Conservation (phyloP, 2,113 vertebrate species). For the Caranx melampygus region DNA sequence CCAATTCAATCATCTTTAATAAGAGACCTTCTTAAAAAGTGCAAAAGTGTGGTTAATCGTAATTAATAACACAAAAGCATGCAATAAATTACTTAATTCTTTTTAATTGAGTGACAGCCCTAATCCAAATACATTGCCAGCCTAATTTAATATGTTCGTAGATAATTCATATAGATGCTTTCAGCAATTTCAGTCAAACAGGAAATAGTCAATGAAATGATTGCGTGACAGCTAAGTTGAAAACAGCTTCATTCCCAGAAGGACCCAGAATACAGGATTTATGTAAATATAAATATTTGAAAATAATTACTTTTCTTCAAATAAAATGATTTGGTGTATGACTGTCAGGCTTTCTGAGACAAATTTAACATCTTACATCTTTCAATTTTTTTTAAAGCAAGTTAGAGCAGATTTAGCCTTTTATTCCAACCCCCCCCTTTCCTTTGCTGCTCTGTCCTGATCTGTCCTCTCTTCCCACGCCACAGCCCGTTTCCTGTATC, state of each 20-base stretch:
- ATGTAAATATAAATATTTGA: background rate
- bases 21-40: slow-evolving; percentile 19
- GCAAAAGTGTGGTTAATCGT: slow-evolving; percentile 25
- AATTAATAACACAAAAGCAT: slow-evolving; percentile 8
- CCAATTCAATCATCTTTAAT: slow-evolving; percentile 31
- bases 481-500: slow-evolving; percentile 50
- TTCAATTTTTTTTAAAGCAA: background rate
- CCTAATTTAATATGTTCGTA: slow-evolving; percentile 13
- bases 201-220: background rate
- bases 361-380: background rate
- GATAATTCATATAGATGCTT: slow-evolving; percentile 11
- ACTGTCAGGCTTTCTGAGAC: background rate
- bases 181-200: slow-evolving; percentile 5
- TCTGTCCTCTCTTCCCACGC: slow-evolving; percentile 34
- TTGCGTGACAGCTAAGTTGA: background rate
- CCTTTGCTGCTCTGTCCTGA: slow-evolving; percentile 39
- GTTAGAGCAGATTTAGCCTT: slow-evolving; percentile 1
- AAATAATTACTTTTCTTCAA: background rate
- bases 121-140: slow-evolving; percentile 20
- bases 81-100: slow-evolving; percentile 25
- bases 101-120: slow-evolving; percentile 24
- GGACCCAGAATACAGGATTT: background rate
- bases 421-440: slow-evolving; percentile 3
- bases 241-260: background rate
- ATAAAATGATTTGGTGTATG: background rate